phyloP scores from a whole-genome alignment of 2,797 vertebrate species.

The Notoglanidium macrostoma region DNA sequence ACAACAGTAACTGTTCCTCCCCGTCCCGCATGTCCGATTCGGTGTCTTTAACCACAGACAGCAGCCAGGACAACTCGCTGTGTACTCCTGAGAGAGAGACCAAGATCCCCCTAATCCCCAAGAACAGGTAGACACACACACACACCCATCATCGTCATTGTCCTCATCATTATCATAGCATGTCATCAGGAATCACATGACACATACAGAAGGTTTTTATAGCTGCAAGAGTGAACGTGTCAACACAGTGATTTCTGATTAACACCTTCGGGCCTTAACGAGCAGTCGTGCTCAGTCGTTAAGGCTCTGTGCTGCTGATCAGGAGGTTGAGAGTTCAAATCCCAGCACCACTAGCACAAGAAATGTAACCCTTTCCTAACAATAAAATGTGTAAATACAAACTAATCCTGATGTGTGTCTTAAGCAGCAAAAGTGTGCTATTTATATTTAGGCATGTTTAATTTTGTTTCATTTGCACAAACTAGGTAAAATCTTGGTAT shows the following conservation, averaged over 20 bases:
- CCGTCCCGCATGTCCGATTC: slow-evolving; percentile 99
- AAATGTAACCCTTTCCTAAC: not conserved
- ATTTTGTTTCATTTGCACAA: not conserved
- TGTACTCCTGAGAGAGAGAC: slow-evolving; percentile 90
- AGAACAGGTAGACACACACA: slow-evolving; percentile 77
- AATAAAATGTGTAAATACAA: not conserved
- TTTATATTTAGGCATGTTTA: not conserved
- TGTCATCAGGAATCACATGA: not conserved
- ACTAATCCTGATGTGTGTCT: not conserved
- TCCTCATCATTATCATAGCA: not conserved
- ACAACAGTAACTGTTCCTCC: slow-evolving; percentile 99
- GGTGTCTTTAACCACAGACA: slow-evolving; percentile 95
- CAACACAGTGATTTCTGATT: not conserved
- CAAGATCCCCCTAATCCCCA: slow-evolving; percentile 79
- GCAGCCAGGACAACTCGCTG: slow-evolving; percentile 93
- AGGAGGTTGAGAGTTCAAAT: not conserved
- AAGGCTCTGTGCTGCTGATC: not conserved
- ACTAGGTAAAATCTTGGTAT: not conserved
- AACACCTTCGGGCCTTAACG: not conserved
- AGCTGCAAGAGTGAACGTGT: not conserved
- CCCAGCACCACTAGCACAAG: not conserved
- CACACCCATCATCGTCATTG: not conserved
- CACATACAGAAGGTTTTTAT: not conserved
- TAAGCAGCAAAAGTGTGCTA: not conserved
- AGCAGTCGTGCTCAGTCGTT: not conserved